Base-by-base conservation (phyloP, 2,888 invertebrate genomes). In the Amphipoea lucens region DNA sequence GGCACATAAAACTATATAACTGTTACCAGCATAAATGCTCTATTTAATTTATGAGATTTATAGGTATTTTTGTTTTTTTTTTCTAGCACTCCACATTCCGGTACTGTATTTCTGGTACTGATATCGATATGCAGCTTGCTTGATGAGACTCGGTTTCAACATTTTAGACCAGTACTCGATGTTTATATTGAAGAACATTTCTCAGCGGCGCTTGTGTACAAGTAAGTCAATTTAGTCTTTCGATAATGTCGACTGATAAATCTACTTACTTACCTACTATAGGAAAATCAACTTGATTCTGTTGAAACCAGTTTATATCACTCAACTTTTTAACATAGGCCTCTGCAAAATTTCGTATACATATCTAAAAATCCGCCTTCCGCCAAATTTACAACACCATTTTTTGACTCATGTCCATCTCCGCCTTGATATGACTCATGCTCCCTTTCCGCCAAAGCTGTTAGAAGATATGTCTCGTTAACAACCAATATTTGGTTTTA, bases 121-220 rank as follows among this genome's bases (percentile, higher is more conserved):
- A 99, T 99, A 29, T 98, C 99, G 81, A 99, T 99, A 90, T 98
- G 99, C 94, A 98, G 98, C 92, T 96, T 99, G 40, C 96, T 99
- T 81, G 98, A 99, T 90, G 99, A 99, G 91, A 98, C 98, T 77
- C 98, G 99, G 90, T 99, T 99, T 95, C 99, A 99, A 93, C 99
- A 99, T 92, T 99, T 99, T 95, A 98, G 98, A 88, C 99, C 99
- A 0, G 99, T 99, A 0, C 98, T 99, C 94, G 99, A 99, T 91
- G 98, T 98, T 1, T 99, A 99, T 92, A 99, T 99, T 75, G 98
- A 98, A 89, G 98, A 98, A 87, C 99, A 99, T 94, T 99, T 99
- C 96, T 99, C 99, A 0, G 99, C 99, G 1, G 99, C 99, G 0
- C 97, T 99, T 23, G 99, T 99, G 36, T 99, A 99, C 96, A 99